Evolutionary conservation across 2,797 vertebrate species (phyloP), one percentile per base, ranked within the genome.

Genomic region (Buceros bicornis): DNA sequence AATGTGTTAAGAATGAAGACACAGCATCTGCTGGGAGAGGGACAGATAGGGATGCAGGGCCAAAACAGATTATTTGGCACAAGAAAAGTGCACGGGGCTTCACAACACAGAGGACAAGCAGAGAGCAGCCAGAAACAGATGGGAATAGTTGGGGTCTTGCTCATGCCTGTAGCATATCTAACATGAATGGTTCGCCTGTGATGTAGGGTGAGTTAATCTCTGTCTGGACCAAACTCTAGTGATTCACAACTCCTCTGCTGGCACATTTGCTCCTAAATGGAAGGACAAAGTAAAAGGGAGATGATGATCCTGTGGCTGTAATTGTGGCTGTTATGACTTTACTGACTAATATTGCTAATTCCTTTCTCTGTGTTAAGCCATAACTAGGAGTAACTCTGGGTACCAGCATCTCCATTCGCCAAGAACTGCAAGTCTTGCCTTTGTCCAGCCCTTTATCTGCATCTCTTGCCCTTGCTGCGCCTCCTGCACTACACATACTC

Each of bases 401-500:
- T n/a, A 42, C 29, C 29, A 51, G 2, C 5, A 16, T 6, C 15
- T 81, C 48, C 14, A 13, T 6, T 35, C 50, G 58, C 58, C 40
- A 53, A 72, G 62, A 73, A 25, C 8, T 54, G 13, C 33, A 37
- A 26, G 31, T 64, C 29, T 40, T 1, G 0, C 5, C 43, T 50
- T 57, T 64, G n/a, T 10, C 66, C 62, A 50, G 42, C 12, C 33
- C 25, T 87, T 79, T 33, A 29, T 10, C 43, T 17, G 22, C 12
- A 72, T 31, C 17, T 86, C 61, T 62, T 37, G 29, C 16, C 42
- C 4, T 4, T n/a, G 14, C 15, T 37, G 4, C 21, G 80, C 29
- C 24, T 51, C 24, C 35, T 24, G 18, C 20, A 33, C 37, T n/a
- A 19, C 2, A 0, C 8, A 5, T 7, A 14, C 7, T 24, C 33